Evolutionary conservation across 2,888 invertebrate species (phyloP), one percentile per base, ranked within the genome.

Genomic region (Apeira syringaria): DNA sequence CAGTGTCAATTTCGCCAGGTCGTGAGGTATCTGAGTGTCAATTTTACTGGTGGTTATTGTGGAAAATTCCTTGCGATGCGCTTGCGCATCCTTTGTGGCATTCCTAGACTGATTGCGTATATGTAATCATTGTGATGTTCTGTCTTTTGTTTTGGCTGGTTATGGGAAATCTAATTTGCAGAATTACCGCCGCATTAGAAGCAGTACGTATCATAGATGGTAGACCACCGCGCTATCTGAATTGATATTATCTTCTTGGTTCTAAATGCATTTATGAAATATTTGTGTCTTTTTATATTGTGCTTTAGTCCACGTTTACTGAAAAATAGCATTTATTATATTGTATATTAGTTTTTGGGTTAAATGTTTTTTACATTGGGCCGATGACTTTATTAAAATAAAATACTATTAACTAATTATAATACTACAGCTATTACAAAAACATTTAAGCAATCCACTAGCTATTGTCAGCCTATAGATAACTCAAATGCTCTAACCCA

Each of bases 1-100:
- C 59, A 55, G 64, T 82, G 82, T 83, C 81, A 80, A 81, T 81
- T 80, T 78, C 56, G 53, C 59, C 56, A 36, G 55, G 58, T 71
- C 68, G 68, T 69, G 70, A 59, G 62, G 50, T 49, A 54, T 59
- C 61, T 61, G 60, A 60, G 70, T 83, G 84, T 83, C 81, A 79
- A 80, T 83, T 81, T 80, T 57, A 61, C 35, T 35, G 34, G 56
- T 43, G 45, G 65, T 68, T 71, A 69, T 68, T 59, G 61, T 53
- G 61, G 58, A 48, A 55, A 52, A 59, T 54, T 56, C 50, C 52
- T 56, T 51, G 59, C 26, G 38, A 46, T 50, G 37, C 38, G 34
- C 26, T 33, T 44, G 74, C 74, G 72, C 78, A 68, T 71, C 74
- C 74, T 77, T 76, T 80, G 75, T 69, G 66, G 64, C 68, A 83